phyloP scores from a whole-genome alignment of 1,140 invertebrate species.

The Zaprionus davidi region DNA sequence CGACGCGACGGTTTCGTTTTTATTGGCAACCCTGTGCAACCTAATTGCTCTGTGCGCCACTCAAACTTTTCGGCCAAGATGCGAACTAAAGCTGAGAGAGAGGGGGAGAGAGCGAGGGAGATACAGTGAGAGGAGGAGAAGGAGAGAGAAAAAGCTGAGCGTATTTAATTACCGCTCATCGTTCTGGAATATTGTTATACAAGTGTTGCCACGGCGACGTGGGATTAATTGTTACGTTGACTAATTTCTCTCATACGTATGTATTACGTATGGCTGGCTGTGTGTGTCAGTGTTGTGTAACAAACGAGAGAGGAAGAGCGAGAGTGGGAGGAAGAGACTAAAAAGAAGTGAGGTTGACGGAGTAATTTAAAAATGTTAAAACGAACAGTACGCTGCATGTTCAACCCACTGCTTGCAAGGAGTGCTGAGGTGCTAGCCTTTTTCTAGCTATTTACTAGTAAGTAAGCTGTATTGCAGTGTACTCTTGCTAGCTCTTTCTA shows the following conservation, averaged over 20 bases:
- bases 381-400: not conserved
- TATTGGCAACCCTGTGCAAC: constrained; percentile 62
- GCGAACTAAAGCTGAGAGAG: constrained; percentile 14
- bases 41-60: constrained; percentile 68
- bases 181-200: constrained; percentile 52
- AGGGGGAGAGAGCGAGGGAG: not conserved
- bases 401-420: too few species aligned
- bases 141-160: not conserved
- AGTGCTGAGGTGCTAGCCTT: too few species aligned
- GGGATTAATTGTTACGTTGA: constrained; percentile 72
- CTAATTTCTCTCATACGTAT: constrained; percentile 55
- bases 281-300: constrained; percentile 43
- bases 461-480: not conserved
- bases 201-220: constrained; percentile 61
- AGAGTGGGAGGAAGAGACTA: not conserved
- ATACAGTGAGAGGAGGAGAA: too few species aligned
- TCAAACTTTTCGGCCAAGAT: constrained; percentile 51
- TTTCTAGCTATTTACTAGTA: too few species aligned
- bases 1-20: constrained; percentile 46
- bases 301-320: not conserved
- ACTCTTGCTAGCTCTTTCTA: not conserved
- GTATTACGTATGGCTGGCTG: too few species aligned
- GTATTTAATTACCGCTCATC: constrained; percentile 75
- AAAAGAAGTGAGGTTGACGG: constrained; percentile 41
- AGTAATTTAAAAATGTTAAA: constrained; percentile 47